A percentile compares a stretch with the other conserved stretches of the same genome.
These are phyloP conservation scores for Alethe castanea DNA, from an alignment of 2,113 vertebrate genomes.

Conservation along the genomic window DNA sequence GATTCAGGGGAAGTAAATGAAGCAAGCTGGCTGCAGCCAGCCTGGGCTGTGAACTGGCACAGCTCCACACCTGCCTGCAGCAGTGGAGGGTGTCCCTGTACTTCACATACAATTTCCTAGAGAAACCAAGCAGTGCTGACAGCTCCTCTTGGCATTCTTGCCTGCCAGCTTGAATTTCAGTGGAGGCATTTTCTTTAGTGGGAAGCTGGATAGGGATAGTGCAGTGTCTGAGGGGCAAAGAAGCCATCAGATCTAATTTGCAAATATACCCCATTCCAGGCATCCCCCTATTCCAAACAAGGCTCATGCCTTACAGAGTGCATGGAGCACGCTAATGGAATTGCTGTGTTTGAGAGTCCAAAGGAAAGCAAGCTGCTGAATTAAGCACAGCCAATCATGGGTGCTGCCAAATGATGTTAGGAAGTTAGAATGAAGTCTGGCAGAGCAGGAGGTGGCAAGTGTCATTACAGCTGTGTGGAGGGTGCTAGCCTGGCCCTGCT, in stretches of 20 bases:
- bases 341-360: background rate
- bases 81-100: background rate
- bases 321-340: background rate
- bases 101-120: background rate
- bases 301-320: background rate
- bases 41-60: background rate
- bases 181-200: background rate
- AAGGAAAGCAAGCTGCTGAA: background rate
- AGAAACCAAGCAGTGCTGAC: background rate
- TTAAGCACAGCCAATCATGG: background rate
- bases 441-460: background rate
- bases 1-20: background rate
- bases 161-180: background rate
- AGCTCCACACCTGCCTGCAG: background rate
- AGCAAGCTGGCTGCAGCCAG: background rate
- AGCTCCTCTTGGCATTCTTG: background rate
- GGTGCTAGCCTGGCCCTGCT: background rate
- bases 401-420: background rate
- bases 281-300: background rate
- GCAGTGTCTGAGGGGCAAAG: background rate
- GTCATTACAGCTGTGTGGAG: background rate
- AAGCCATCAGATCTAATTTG: background rate
- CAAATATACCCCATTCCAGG: rapidly evolving
- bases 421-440: background rate
- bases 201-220: background rate